Conservation (phyloP, 2,888 invertebrate species). For the Aleiodes testaceus region DNA sequence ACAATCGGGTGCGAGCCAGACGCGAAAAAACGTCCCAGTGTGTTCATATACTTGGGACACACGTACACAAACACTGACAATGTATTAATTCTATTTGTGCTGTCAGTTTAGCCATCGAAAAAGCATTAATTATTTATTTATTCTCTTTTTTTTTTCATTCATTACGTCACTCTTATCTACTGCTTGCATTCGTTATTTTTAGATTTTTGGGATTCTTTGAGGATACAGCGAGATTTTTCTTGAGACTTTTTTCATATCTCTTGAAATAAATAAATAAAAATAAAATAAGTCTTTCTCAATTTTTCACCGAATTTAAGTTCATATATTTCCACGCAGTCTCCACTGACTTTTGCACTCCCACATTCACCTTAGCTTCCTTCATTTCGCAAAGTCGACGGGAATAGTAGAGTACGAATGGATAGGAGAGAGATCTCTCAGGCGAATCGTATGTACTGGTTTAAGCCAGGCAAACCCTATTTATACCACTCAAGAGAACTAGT, state of each 20-base stretch:
- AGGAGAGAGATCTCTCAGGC: conserved; percentile 1
- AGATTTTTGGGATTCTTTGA: no score
- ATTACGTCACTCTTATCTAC: no score
- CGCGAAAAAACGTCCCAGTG: conserved; percentile 5
- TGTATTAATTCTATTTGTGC: background rate
- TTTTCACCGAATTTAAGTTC: background rate
- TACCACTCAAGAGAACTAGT: background rate
- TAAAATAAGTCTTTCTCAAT: conserved; percentile 3
- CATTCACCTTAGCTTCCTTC: conserved; percentile 26
- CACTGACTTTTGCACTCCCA: background rate
- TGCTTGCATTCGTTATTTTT: no score
- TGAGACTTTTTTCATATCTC: no score
- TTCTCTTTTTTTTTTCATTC: no score
- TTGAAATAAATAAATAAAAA: conserved; percentile 6
- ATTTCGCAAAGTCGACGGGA: conserved; percentile 42
- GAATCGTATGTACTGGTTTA: conserved; percentile 23
- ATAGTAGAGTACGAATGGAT: conserved; percentile 27
- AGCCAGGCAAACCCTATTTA: conserved; percentile 35
- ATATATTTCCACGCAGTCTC: background rate
- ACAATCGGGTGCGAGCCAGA: conserved; percentile 32
- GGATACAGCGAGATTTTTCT: no score
- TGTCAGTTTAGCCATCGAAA: background rate
- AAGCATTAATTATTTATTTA: conserved; percentile 2
- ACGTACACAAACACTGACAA: background rate
- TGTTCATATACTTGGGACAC: background rate